Conservation (phyloP, 2,888 invertebrate species). For the Boloria euphrosyne region DNA sequence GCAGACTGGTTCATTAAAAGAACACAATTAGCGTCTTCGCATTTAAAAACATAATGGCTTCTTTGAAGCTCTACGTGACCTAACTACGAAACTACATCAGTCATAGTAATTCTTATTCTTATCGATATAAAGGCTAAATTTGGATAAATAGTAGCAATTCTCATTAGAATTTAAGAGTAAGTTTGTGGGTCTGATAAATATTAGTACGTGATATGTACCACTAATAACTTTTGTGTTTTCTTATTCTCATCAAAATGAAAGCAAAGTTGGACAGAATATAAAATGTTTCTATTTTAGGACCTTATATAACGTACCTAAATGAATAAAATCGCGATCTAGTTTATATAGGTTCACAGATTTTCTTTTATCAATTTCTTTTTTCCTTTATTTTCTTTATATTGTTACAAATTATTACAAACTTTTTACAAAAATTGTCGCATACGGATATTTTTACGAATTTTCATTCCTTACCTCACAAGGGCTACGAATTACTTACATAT, state of each 20-base stretch:
- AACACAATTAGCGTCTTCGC: slow-evolving; percentile 54
- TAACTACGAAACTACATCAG: slow-evolving; percentile 40
- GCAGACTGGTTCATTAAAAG: slow-evolving; percentile 50
- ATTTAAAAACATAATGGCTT: slow-evolving; percentile 51
- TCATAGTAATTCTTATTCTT: slow-evolving; percentile 18
- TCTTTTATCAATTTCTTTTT: too few species aligned
- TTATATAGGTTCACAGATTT: too few species aligned
- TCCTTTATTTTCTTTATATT: too few species aligned
- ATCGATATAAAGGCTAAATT: slow-evolving; percentile 4
- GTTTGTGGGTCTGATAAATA: slow-evolving; percentile 30
- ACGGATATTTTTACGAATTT: too few species aligned
- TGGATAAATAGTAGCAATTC: slow-evolving; percentile 1
- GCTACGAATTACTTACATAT: too few species aligned
- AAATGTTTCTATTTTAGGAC: background rate
- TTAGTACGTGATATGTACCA: slow-evolving; percentile 26
- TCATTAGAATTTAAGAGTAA: slow-evolving; percentile 31
- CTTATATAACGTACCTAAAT: too few species aligned
- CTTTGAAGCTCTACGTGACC: slow-evolving; percentile 55
- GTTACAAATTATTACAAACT: too few species aligned
- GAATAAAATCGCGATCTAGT: too few species aligned
- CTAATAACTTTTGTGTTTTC: slow-evolving; percentile 6
- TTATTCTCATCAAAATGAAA: slow-evolving; percentile 25
- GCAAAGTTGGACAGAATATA: slow-evolving; percentile 5
- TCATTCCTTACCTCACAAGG: too few species aligned
- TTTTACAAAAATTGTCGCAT: too few species aligned